phyloP scores from a whole-genome alignment of 2,888 invertebrate genomes.

The Ochropacha duplaris region DNA sequence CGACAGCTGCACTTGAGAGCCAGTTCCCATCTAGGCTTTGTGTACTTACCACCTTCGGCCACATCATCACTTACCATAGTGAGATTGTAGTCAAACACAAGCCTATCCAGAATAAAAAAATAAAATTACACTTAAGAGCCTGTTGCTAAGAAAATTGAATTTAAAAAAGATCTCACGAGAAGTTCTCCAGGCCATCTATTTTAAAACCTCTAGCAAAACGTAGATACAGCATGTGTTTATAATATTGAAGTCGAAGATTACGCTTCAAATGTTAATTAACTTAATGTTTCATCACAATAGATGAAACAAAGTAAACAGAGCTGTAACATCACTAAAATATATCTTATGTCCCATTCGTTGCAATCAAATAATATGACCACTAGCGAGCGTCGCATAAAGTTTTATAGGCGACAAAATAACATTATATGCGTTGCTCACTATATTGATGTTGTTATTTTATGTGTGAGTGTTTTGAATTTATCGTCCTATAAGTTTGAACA shows the following conservation, averaged over 20 bases:
- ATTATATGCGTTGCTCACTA: slow-evolving; percentile 21
- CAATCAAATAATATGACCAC: slow-evolving; percentile 36
- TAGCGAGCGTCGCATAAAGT: slow-evolving; percentile 33
- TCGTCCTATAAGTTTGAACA: slow-evolving; percentile 36
- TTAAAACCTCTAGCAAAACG: no score
- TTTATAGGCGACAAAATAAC: slow-evolving; percentile 43
- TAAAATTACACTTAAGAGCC: no score
- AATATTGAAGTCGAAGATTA: neutral
- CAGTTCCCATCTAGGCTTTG: no score
- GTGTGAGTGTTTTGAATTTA: slow-evolving; percentile 39
- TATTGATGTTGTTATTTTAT: slow-evolving; percentile 34
- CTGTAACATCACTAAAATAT: neutral
- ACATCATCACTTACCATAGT: no score
- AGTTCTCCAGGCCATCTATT: no score
- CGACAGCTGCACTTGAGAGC: no score
- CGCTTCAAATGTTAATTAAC: neutral
- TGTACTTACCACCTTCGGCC: no score
- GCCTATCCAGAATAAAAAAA: no score
- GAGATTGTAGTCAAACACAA: no score
- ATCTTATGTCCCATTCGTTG: slow-evolving; percentile 18
- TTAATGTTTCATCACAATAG: neutral
- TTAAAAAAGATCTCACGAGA: no score
- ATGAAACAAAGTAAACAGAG: slow-evolving; percentile 1
- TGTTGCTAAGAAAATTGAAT: no score
- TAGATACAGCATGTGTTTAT: no score